phyloP scores from a whole-genome alignment of 1,140 invertebrate species.

The Radopholus similis region DNA sequence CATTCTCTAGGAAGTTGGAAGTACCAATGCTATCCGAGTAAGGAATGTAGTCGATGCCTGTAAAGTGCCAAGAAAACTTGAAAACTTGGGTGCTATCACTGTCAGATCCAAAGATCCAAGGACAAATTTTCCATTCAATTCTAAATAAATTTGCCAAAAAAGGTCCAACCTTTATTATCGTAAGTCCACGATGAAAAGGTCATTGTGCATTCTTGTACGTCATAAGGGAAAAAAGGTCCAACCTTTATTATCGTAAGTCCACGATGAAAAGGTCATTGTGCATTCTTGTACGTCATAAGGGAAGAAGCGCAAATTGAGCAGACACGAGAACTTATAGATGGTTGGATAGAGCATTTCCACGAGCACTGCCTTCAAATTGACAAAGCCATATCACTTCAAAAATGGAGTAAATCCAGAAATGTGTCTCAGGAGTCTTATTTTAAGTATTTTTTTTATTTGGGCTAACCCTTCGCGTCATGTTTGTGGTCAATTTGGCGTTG shows the following conservation, averaged over 20 bases:
- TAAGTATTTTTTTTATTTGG: neutral
- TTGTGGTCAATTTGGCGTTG: conserved; percentile 57
- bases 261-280: conserved; percentile 52
- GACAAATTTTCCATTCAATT: neutral
- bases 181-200: conserved; percentile 62
- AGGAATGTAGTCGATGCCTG: conserved; percentile 54
- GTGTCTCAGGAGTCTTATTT: neutral
- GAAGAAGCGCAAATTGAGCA: conserved; percentile 54
- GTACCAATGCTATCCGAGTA: conserved; percentile 55
- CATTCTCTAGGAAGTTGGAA: conserved; percentile 55
- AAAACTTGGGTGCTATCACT: too few species aligned
- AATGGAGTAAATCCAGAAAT: too few species aligned
- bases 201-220: conserved; percentile 56
- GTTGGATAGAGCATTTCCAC: conserved; percentile 57
- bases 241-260: conserved; percentile 62
- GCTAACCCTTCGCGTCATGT: conserved; percentile 20
- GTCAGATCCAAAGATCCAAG: too few species aligned
- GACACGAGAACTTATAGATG: conserved; percentile 57
- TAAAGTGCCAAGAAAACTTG: too few species aligned
- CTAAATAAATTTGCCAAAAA: neutral
- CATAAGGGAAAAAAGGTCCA: conserved; percentile 40
- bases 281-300: conserved; percentile 57
- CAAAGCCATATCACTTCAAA: neutral
- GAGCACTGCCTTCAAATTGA: conserved; percentile 37
- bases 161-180: neutral